Evolutionary conservation across 2,888 invertebrate genomes (phyloP).

Genomic region (Cerceris ruficornis): DNA sequence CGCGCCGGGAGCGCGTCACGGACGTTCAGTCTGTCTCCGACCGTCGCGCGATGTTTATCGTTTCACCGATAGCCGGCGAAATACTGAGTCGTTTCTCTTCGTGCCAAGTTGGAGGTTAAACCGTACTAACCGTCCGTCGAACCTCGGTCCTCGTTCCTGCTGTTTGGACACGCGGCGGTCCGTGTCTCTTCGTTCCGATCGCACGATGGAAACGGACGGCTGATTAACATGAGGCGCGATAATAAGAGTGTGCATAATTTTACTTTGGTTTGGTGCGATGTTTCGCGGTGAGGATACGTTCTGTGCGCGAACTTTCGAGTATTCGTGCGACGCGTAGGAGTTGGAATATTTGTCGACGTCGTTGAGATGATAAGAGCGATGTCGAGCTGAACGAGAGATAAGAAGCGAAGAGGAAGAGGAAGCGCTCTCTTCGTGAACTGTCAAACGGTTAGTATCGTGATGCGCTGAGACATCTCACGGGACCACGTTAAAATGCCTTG

Average conservation of each 20-base stretch:
- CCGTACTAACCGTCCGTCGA: neutral
- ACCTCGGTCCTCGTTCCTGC: neutral
- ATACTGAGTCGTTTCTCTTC: neutral
- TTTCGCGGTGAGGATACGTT: neutral
- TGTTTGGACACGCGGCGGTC: neutral
- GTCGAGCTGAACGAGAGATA: slow-evolving; percentile 17
- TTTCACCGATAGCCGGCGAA: neutral
- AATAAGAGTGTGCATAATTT: neutral
- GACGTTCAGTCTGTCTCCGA: slow-evolving; percentile 48
- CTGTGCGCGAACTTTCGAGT: neutral
- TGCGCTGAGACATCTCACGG: neutral
- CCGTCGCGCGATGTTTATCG: slow-evolving; percentile 42
- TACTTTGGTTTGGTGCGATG: too few species aligned
- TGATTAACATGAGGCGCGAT: neutral
- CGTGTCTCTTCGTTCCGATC: neutral
- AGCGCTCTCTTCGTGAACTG: slow-evolving; percentile 35
- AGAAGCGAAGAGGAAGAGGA: slow-evolving; percentile 36
- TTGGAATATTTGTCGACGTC: slow-evolving; percentile 5
- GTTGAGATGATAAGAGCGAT: slow-evolving; percentile 25
- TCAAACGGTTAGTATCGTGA: slow-evolving; percentile 43
- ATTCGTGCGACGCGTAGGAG: neutral
- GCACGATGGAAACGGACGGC: neutral
- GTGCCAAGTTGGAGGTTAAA: slow-evolving; percentile 10
- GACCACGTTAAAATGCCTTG: neutral
- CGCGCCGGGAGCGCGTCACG: slow-evolving; percentile 22